These are phyloP conservation scores for Alca torda DNA, from an alignment of 2,797 vertebrate genomes.

Conservation along the genomic window DNA sequence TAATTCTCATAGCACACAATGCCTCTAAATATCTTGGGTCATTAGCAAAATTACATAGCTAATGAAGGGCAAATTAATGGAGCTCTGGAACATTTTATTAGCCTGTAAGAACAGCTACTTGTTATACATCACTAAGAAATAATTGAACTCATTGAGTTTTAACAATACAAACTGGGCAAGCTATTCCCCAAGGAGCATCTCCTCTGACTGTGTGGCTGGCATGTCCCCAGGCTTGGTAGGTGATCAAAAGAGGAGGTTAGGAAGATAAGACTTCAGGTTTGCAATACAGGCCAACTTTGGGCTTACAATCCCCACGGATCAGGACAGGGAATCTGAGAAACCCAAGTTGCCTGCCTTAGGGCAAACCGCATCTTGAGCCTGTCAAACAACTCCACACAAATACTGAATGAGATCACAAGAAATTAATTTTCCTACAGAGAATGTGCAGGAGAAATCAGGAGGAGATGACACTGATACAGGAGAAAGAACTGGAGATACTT, in stretches of 20 bases:
- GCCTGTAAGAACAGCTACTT: slow-evolving; percentile 67
- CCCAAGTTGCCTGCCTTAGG: not conserved
- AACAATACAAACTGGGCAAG: slow-evolving; percentile 29
- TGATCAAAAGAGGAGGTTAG: not conserved
- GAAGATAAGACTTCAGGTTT: not conserved
- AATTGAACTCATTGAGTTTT: slow-evolving; percentile 66
- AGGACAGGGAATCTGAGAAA: not conserved
- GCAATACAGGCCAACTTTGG: not conserved
- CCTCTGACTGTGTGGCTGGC: not conserved
- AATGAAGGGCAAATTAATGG: slow-evolving; percentile 75
- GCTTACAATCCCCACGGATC: not conserved
- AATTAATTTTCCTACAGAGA: not conserved
- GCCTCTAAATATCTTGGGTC: slow-evolving; percentile 61
- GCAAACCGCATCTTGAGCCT: not conserved
- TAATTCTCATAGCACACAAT: slow-evolving; percentile 58
- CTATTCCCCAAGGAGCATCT: not conserved
- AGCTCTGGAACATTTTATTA: slow-evolving; percentile 67
- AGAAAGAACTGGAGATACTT: not conserved
- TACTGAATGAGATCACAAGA: not conserved
- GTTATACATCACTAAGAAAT: slow-evolving; percentile 70
- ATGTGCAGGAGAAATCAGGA: rapidly evolving
- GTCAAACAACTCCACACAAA: not conserved
- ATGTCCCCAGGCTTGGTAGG: not conserved
- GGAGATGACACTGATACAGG: rapidly evolving
- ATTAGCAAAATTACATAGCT: slow-evolving; percentile 75